phyloP scores from a whole-genome alignment of 2,888 invertebrate genomes.

The Phengaris arion region DNA sequence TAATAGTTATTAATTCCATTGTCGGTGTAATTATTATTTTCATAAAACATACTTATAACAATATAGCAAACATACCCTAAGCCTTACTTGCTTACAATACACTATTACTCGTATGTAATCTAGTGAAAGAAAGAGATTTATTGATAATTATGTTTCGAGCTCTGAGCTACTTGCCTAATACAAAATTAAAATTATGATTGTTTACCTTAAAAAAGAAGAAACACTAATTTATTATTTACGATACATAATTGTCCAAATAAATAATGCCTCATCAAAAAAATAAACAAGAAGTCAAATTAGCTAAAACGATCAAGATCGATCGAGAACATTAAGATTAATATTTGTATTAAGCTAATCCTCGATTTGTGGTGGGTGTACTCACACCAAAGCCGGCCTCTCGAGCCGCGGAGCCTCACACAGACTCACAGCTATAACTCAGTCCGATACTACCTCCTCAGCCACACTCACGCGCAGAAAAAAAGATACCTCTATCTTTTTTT shows the following conservation, averaged over 20 bases:
- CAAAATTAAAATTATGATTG: too few species aligned
- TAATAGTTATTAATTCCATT: too few species aligned
- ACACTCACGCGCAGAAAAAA: constrained; percentile 80
- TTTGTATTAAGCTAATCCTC: constrained; percentile 13
- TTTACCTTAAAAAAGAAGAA: not conserved
- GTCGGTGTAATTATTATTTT: too few species aligned
- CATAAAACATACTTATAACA: too few species aligned
- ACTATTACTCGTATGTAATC: too few species aligned
- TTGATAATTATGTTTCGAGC: too few species aligned
- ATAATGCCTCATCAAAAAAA: not conserved
- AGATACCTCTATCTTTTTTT: constrained; percentile 78
- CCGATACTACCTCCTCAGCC: constrained; percentile 74
- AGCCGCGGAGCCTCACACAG: constrained; percentile 63
- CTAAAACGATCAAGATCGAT: not conserved
- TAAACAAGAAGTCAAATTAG: constrained; percentile 24
- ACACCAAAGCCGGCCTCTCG: constrained; percentile 65
- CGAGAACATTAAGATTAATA: not conserved
- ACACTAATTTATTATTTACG: constrained; percentile 32
- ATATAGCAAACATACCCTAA: too few species aligned
- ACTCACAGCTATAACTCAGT: constrained; percentile 67
- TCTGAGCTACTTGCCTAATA: too few species aligned
- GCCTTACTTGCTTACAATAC: too few species aligned
- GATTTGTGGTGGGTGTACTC: constrained; percentile 54
- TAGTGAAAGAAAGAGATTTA: too few species aligned
- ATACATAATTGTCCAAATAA: constrained; percentile 31